phyloP scores from a whole-genome alignment of 2,888 invertebrate genomes.

The Agapostemon virescens region DNA sequence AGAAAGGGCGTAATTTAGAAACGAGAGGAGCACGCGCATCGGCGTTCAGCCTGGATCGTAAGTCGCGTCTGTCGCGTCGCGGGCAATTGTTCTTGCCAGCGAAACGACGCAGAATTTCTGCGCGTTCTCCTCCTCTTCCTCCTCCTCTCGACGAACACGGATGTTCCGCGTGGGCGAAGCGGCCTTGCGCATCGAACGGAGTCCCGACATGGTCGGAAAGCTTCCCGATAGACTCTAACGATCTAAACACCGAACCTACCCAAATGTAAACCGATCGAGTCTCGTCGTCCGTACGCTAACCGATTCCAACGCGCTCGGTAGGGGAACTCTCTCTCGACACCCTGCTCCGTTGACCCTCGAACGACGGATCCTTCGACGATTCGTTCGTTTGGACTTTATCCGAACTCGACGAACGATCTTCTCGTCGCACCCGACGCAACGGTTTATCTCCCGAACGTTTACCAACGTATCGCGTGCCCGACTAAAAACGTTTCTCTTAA shows the following conservation, averaged over 20 bases:
- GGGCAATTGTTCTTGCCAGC: background rate
- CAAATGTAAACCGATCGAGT: too few relatives aligned
- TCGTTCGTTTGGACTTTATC: too few relatives aligned
- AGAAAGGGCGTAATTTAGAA: slow-evolving; percentile 19
- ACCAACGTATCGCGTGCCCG: background rate
- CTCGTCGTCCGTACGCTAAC: too few relatives aligned
- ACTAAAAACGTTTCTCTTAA: background rate
- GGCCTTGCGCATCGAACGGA: background rate
- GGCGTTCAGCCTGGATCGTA: background rate
- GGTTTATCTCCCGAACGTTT: background rate
- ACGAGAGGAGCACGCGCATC: background rate
- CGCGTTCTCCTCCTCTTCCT: background rate
- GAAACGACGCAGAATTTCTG: background rate
- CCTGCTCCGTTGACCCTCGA: too few relatives aligned
- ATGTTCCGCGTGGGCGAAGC: background rate
- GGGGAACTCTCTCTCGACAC: too few relatives aligned
- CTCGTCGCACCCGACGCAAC: background rate
- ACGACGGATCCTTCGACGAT: too few relatives aligned
- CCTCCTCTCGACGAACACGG: background rate
- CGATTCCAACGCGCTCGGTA: too few relatives aligned
- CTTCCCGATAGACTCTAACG: background rate
- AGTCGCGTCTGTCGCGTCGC: slow-evolving; percentile 19
- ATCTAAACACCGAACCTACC: too few relatives aligned
- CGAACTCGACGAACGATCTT: background rate
- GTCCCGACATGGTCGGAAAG: background rate